phyloP scores from a whole-genome alignment of 2,113 vertebrate species.

The Litocranius walleri region DNA sequence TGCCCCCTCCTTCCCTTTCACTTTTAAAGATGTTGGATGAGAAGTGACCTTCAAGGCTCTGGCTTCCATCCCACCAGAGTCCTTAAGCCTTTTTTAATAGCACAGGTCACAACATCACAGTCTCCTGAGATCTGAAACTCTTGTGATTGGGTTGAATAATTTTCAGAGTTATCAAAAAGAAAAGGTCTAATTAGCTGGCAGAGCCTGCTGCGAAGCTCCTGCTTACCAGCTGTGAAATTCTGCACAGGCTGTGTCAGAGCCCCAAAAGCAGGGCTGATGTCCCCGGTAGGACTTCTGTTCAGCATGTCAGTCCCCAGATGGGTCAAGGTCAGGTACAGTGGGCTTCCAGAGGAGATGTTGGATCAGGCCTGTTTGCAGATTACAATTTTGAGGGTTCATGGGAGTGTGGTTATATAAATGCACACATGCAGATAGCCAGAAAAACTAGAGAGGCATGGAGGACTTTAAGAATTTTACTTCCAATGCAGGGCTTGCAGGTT shows the following conservation, averaged over 20 bases:
- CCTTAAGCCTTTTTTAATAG: constrained; percentile 61
- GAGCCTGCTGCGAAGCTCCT: constrained; percentile 31
- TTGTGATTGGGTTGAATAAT: constrained; percentile 16
- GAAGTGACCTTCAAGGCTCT: constrained; percentile 29
- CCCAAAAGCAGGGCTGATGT: constrained; percentile 52
- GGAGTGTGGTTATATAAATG: background rate
- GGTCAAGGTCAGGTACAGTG: background rate
- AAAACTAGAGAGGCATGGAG: background rate
- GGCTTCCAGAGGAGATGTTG: background rate
- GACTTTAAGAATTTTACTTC: background rate
- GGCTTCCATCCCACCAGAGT: constrained; percentile 1
- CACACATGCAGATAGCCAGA: background rate
- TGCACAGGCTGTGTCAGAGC: constrained; percentile 59
- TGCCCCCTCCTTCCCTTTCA: background rate
- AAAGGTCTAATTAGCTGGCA: constrained; percentile 56
- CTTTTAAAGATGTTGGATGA: background rate
- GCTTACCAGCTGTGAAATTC: constrained; percentile 77
- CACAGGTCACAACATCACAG: background rate
- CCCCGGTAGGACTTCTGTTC: background rate
- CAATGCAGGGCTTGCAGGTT: background rate
- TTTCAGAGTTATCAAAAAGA: constrained; percentile 61
- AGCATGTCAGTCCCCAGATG: background rate
- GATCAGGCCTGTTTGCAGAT: background rate
- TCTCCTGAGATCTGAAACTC: constrained; percentile 26
- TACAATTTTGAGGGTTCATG: background rate